phyloP scores from a whole-genome alignment of 2,797 vertebrate species.

The Bucorvus abyssinicus region DNA sequence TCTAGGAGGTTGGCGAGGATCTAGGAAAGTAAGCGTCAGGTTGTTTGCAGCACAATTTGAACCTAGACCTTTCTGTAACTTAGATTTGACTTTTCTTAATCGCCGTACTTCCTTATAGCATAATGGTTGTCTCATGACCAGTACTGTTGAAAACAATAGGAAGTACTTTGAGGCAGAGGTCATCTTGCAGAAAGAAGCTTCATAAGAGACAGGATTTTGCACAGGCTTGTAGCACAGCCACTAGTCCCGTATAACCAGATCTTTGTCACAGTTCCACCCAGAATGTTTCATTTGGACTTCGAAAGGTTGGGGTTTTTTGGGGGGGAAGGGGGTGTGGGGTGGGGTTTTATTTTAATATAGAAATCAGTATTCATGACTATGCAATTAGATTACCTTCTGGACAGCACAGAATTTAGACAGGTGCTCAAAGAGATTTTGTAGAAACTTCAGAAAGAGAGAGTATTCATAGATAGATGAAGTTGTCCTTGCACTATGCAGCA shows the following conservation, averaged over 20 bases:
- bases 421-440: background rate
- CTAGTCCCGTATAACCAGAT: background rate
- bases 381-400: background rate
- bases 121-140: background rate
- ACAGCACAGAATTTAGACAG: background rate
- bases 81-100: background rate
- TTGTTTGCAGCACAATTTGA: background rate
- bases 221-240: background rate
- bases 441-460: background rate
- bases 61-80: background rate
- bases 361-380: background rate
- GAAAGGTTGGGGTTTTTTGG: background rate
- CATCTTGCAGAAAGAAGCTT: background rate
- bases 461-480: background rate
- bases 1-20: background rate
- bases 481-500: background rate
- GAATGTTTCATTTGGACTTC: background rate
- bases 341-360: background rate
- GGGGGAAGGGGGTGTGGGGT: accelerated
- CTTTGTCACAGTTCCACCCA: background rate
- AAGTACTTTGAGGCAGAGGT: background rate
- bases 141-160: background rate
- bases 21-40: background rate
- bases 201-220: background rate
- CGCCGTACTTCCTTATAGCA: background rate